Evolutionary conservation across 2,113 vertebrate genomes (phyloP).

Genomic region (Corapipo altera): DNA sequence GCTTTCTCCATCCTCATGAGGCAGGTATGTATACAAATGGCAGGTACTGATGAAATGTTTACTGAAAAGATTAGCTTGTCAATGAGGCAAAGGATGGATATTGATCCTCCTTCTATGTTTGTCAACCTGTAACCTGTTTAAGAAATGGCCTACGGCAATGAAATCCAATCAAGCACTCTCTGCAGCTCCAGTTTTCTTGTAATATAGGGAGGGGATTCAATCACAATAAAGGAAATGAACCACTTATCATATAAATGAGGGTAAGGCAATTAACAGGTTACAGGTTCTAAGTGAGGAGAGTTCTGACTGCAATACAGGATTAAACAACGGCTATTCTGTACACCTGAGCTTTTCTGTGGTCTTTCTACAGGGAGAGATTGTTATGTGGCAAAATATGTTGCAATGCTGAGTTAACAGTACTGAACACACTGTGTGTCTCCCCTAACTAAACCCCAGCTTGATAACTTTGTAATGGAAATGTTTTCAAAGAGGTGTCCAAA

Average conservation of each 20-base stretch:
- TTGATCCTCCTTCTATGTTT: constrained; percentile 69
- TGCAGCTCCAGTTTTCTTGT: constrained; percentile 64
- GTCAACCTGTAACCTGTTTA: constrained; percentile 75
- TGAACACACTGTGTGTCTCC: accelerated
- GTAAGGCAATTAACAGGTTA: constrained; percentile 67
- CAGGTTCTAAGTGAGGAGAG: constrained; percentile 48
- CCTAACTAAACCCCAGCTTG: neutral
- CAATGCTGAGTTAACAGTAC: neutral
- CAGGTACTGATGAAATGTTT: constrained; percentile 77
- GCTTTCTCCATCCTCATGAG: constrained; percentile 48
- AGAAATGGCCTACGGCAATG: constrained; percentile 70
- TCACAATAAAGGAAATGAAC: constrained; percentile 72
- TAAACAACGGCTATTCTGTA: neutral
- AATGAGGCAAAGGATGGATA: constrained; percentile 71
- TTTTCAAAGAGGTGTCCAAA: neutral
- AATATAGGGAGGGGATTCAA: constrained; percentile 68
- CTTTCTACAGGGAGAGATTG: neutral
- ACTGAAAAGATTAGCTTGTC: constrained; percentile 76
- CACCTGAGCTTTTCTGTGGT: neutral
- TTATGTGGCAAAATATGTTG: neutral
- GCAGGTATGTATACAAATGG: constrained; percentile 71
- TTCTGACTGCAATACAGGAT: constrained; percentile 20
- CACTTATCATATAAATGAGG: constrained; percentile 75
- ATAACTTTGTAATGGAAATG: neutral
- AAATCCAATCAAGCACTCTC: constrained; percentile 73